These are phyloP conservation scores for Umimayanthus kanabou DNA, from an alignment of 92 coral and sea anemone genomes.

Conservation along the genomic window DNA sequence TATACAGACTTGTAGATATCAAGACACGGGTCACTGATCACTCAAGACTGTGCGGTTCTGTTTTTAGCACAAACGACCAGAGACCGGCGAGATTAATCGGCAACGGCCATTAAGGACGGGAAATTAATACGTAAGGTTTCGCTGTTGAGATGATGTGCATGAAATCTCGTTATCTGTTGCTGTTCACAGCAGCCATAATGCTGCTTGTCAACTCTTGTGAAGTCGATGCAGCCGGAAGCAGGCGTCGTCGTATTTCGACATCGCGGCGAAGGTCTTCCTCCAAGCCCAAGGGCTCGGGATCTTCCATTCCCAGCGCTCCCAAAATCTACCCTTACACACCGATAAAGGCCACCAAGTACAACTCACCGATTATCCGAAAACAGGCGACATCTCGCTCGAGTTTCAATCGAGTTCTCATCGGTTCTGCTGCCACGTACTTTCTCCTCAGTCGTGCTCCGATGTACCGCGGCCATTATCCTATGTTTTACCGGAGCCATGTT, in stretches of 20 bases:
- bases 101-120: too few relatives aligned
- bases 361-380: slow-evolving; percentile 20
- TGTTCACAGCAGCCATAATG: background rate
- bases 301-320: background rate
- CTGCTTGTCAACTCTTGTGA: background rate
- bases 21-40: too few relatives aligned
- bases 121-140: too few relatives aligned
- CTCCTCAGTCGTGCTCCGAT: slow-evolving; percentile 1
- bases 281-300: background rate
- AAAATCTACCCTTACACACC: slow-evolving; percentile 20
- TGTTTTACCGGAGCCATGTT: slow-evolving; percentile 12
- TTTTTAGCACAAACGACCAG: too few relatives aligned
- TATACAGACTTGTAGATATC: too few relatives aligned
- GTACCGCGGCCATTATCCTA: slow-evolving; percentile 8
- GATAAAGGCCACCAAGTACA: slow-evolving; percentile 14
- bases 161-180: background rate
- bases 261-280: slow-evolving; percentile 1
- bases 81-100: too few relatives aligned
- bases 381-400: slow-evolving; percentile 22
- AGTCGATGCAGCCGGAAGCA: background rate
- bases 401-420: slow-evolving; percentile 28
- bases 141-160: background rate
- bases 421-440: background rate
- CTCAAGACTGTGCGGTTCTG: too few relatives aligned
- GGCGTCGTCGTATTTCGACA: background rate